A percentile compares a stretch with the other conserved stretches of the same genome.
phyloP scores from a whole-genome alignment of 2,797 vertebrate genomes.

The Pseudotriccus pelzelni region DNA sequence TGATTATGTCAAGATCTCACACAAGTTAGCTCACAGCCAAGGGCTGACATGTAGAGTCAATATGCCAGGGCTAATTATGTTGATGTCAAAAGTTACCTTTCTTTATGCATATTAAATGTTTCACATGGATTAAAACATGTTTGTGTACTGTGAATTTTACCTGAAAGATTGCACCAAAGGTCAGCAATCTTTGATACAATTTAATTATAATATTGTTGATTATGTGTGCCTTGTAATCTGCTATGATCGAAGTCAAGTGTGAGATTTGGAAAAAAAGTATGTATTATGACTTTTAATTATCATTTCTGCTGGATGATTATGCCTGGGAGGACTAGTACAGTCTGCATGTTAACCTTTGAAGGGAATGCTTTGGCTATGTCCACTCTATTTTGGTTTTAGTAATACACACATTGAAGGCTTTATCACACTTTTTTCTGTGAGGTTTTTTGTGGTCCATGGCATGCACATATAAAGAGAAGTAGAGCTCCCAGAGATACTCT shows the following conservation, averaged over 20 bases:
- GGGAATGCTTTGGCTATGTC: not conserved
- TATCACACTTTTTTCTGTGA: not conserved
- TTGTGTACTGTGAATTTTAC: conserved; percentile 55
- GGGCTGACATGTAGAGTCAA: conserved; percentile 64
- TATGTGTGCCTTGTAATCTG: conserved; percentile 11
- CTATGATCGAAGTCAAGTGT: conserved; percentile 33
- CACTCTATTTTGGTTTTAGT: not conserved
- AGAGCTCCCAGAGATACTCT: not conserved
- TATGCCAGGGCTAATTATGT: conserved; percentile 69
- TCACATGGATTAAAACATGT: conserved; percentile 41
- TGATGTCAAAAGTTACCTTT: conserved; percentile 65
- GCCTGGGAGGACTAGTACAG: not conserved
- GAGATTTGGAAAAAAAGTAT: not conserved
- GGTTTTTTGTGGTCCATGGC: not conserved
- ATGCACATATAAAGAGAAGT: not conserved
- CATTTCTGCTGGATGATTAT: conserved; percentile 1
- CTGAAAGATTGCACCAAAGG: conserved; percentile 45
- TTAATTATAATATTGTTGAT: conserved; percentile 56
- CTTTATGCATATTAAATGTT: conserved; percentile 51
- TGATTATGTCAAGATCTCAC: conserved; percentile 73
- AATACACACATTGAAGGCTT: not conserved
- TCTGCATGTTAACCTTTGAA: not conserved
- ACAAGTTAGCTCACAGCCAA: conserved; percentile 71
- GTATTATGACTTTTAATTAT: conserved; percentile 15
- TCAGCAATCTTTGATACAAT: conserved; percentile 31